Conservation (phyloP, 2,113 vertebrate species). For the Chaetodon trifascialis region DNA sequence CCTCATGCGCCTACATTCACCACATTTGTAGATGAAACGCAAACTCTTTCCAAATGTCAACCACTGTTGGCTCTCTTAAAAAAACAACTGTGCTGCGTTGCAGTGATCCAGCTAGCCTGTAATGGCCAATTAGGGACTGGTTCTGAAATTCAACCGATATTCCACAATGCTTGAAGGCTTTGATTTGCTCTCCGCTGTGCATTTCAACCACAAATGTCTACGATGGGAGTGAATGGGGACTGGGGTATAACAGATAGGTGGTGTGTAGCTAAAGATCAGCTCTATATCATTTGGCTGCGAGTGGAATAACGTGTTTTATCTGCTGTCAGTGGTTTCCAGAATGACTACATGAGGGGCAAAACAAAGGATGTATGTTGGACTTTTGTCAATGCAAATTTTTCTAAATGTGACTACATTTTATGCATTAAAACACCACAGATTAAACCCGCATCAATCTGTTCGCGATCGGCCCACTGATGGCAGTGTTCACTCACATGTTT, state of each 20-base stretch:
- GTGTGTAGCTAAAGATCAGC: slow-evolving; percentile 8
- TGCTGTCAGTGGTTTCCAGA: neutral
- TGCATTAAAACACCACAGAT: neutral
- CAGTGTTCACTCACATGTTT: neutral
- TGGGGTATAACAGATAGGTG: neutral
- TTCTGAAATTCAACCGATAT: neutral
- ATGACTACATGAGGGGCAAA: neutral
- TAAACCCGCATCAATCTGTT: neutral
- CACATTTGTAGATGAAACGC: neutral
- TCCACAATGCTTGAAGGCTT: neutral
- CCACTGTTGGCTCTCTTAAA: neutral
- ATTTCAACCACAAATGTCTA: neutral
- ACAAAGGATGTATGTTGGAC: neutral
- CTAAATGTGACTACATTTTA: neutral
- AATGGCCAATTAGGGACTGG: neutral
- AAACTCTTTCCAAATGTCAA: neutral
- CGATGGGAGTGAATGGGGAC: neutral
- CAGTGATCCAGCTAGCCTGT: neutral
- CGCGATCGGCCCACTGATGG: neutral
- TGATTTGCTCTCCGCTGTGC: neutral
- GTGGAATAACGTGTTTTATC: neutral
- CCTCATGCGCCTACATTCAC: neutral
- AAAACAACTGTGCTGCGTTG: neutral
- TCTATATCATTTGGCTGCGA: neutral
- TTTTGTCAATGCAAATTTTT: slow-evolving; percentile 8